These are phyloP conservation scores for Diuraphis noxia DNA, from an alignment of 1,140 invertebrate genomes.

Conservation along the genomic window DNA sequence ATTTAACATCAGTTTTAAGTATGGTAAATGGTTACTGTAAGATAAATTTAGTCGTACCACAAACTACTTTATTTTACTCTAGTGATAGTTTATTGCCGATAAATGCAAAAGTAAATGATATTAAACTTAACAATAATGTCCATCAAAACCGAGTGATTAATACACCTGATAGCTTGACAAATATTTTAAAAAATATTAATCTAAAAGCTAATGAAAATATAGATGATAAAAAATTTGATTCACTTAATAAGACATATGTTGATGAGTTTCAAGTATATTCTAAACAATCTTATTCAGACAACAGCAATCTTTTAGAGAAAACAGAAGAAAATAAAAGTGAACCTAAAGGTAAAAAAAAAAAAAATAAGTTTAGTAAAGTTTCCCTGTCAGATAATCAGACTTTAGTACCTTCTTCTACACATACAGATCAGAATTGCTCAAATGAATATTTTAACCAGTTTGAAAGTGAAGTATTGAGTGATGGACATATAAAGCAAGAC, in stretches of 20 bases:
- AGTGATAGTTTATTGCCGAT: neutral
- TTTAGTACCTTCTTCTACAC: neutral
- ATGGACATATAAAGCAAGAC: neutral
- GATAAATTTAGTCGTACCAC: constrained; percentile 17
- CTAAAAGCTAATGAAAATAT: neutral
- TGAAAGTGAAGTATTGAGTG: neutral
- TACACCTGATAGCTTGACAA: neutral
- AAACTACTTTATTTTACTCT: constrained; percentile 9
- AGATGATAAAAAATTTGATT: neutral
- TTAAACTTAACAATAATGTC: neutral
- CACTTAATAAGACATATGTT: neutral
- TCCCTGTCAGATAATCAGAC: neutral
- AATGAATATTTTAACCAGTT: neutral
- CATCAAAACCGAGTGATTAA: neutral
- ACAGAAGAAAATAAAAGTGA: neutral
- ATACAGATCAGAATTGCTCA: neutral
- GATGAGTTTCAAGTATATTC: constrained; percentile 8
- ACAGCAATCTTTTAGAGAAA: neutral
- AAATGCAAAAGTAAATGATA: neutral
- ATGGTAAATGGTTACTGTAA: constrained; percentile 34
- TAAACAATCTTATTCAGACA: neutral
- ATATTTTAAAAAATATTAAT: neutral
- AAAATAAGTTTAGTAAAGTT: neutral
- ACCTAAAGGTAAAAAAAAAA: neutral
- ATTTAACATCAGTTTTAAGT: neutral